Conservation (phyloP, 2,113 vertebrate genomes). For the Rhadina sibilatrix region DNA sequence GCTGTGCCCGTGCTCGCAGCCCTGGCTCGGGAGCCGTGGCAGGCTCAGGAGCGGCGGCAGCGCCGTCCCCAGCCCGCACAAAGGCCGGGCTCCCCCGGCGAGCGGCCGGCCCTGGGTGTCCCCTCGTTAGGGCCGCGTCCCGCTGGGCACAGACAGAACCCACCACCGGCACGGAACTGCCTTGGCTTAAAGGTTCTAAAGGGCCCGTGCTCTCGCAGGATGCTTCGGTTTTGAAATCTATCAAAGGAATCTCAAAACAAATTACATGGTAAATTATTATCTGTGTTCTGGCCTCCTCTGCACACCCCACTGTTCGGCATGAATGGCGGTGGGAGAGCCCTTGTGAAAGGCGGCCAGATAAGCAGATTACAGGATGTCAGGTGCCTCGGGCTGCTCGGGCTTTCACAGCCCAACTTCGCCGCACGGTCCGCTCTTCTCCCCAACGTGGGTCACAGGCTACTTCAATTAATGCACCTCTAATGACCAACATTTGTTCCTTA, state of each 20-base stretch:
- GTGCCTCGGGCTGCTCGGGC: conserved; percentile 12
- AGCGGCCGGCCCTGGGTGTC: not conserved
- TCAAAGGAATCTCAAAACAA: conserved; percentile 69
- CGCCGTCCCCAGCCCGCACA: not conserved
- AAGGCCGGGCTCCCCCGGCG: not conserved
- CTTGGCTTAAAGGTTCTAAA: not conserved
- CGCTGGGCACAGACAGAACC: not conserved
- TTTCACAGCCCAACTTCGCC: conserved; percentile 38
- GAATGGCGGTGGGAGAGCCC: conserved; percentile 27
- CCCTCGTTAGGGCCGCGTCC: not conserved
- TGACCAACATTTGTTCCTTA: conserved; percentile 32
- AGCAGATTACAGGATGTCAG: conserved; percentile 56
- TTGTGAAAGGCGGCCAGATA: conserved; percentile 24
- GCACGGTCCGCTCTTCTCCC: not conserved
- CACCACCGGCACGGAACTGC: not conserved
- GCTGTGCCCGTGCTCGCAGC: not conserved
- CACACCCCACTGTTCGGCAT: conserved; percentile 28
- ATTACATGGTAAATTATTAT: conserved; percentile 65
- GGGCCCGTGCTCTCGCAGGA: conserved; percentile 40
- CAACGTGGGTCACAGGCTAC: conserved; percentile 21
- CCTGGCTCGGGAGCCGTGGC: not conserved
- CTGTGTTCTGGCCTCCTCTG: conserved; percentile 13
- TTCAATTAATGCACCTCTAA: conserved; percentile 55
- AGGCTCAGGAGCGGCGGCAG: not conserved
- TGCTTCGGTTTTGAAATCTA: conserved; percentile 57